A percentile compares a stretch with the other conserved stretches of the same genome.
phyloP scores from a whole-genome alignment of 2,113 vertebrate genomes.

The Chaetodon trifascialis region DNA sequence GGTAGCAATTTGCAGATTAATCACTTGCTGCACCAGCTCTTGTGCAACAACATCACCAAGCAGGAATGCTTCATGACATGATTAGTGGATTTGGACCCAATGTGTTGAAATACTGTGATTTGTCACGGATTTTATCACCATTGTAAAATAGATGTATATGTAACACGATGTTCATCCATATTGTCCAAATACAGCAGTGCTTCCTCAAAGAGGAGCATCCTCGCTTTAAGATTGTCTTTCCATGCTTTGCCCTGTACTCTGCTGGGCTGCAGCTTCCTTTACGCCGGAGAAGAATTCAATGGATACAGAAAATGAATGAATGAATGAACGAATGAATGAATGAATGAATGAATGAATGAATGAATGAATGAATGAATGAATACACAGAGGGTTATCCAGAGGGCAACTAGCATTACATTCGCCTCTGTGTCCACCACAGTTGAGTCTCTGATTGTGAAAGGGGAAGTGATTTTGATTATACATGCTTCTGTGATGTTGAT shows the following conservation, averaged over 20 bases:
- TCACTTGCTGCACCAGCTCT: not conserved
- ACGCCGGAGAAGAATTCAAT: not conserved
- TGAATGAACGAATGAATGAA: conserved; percentile 1
- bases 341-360: conserved; percentile 22
- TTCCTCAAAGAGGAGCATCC: not conserved
- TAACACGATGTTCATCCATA: not conserved
- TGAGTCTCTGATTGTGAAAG: conserved; percentile 49
- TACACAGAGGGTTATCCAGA: conserved; percentile 57
- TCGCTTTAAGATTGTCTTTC: not conserved
- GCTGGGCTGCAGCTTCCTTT: not conserved
- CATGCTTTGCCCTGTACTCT: not conserved
- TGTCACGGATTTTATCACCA: not conserved
- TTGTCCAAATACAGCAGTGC: not conserved
- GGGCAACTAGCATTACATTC: conserved; percentile 35
- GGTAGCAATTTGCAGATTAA: not conserved
- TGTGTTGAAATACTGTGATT: not conserved
- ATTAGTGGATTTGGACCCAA: not conserved
- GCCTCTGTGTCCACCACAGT: conserved; percentile 34
- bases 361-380: conserved; percentile 12
- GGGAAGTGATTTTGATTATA: conserved; percentile 48
- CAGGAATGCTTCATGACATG: not conserved
- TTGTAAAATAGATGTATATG: not conserved
- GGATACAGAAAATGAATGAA: not conserved
- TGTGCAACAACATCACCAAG: not conserved
- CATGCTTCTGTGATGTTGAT: conserved; percentile 49